These are phyloP conservation scores for Epinotia bilunana DNA, from an alignment of 2,888 invertebrate species.

Conservation along the genomic window DNA sequence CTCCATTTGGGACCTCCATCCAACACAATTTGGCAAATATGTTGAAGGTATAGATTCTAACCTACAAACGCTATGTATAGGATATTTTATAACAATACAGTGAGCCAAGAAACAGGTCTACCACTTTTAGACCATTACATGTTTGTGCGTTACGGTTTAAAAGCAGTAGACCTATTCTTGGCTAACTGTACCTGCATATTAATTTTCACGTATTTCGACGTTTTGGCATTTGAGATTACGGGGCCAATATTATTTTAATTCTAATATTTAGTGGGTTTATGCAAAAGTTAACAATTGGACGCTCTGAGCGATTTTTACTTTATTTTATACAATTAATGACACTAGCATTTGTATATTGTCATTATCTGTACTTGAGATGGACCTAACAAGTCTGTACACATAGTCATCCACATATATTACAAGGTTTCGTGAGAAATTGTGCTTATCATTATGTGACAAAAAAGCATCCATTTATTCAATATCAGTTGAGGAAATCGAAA, in stretches of 20 bases:
- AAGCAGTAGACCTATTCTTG: too few species aligned
- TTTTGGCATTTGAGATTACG: constrained; percentile 30
- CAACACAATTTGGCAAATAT: not conserved
- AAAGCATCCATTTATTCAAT: not conserved
- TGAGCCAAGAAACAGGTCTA: too few species aligned
- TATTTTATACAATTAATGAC: constrained; percentile 36
- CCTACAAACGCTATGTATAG: constrained; percentile 47
- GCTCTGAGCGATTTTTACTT: constrained; percentile 40
- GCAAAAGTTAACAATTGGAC: constrained; percentile 43
- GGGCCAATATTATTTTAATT: constrained; percentile 19
- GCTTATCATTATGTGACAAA: not conserved
- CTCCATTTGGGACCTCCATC: not conserved
- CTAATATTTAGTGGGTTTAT: constrained; percentile 29
- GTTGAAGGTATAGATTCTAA: constrained; percentile 10
- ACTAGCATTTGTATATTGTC: constrained; percentile 42
- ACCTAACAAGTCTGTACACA: constrained; percentile 16
- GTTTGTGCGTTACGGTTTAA: too few species aligned
- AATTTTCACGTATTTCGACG: constrained; percentile 29
- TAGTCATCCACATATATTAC: constrained; percentile 23
- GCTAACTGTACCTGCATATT: constrained; percentile 2
- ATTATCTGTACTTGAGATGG: constrained; percentile 40
- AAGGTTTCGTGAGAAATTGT: constrained; percentile 8
- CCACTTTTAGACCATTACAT: too few species aligned
- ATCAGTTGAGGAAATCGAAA: not conserved
- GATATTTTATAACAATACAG: not conserved